Base-by-base conservation (phyloP, 2,888 invertebrate genomes). In the Drosophila neutralis region DNA sequence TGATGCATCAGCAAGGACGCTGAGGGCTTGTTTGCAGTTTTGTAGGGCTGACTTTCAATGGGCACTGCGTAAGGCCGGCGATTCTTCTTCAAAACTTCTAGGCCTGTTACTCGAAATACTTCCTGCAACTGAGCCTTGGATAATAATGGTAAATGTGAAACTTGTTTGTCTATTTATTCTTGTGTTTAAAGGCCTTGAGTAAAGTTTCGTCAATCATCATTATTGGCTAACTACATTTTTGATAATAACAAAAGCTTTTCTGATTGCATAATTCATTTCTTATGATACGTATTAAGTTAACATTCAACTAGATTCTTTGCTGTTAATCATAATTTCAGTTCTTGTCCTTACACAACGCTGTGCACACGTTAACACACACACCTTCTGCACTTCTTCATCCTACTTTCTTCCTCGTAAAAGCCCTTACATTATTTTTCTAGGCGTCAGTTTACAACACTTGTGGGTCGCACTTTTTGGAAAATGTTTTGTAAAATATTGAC, bases 401-500 rank as follows among this genome's bases (percentile, higher is more conserved):
- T 8, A 10, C 13, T 33, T 42, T n/a, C 4, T 45, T 1, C 15
- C 6, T 45, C 8, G 10, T 4, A 21, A 1, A 21, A 7, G 4
- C 21, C 10, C 21, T 13, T 5, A 10, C 51, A n/a, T 54, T 36
- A 36, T 52, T 52, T 48, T 51, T 52, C 42, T 45, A 31, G 67
- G 75, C 79, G 67, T 67, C 64, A 60, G 65, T 53, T 67, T 68
- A 63, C 66, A 61, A 76, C 74, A 79, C 73, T 69, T 73, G 56
- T 53, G 65, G 58, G 52, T 64, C 68, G 60, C 68, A 69, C 68
- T 80, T 79, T 79, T 84, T 73, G 78, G 76, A 75, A 78, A 83
- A 79, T 83, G 83, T 83, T 85, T 76, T 66, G 42, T 54, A 82
- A 86, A 86, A 86, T 86, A 86, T 86, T 86, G 85, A 87, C 86